Conservation (phyloP, 1,140 invertebrate species). For the Bombus balteatus region DNA sequence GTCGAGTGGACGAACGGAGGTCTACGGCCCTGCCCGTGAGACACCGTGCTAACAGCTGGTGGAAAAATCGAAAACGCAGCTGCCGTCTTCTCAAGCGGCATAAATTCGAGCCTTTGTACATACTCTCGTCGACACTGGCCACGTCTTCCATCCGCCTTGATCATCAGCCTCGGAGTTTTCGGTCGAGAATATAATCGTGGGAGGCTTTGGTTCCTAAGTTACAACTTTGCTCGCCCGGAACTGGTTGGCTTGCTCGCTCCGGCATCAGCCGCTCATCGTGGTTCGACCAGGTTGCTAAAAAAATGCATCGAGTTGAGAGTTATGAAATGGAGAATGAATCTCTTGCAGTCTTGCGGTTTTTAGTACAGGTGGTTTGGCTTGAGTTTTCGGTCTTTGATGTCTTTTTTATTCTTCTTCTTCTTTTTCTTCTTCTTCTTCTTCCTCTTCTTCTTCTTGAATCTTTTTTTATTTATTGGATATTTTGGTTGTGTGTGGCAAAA, state of each 20-base stretch:
- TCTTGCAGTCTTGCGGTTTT: too few relatives aligned
- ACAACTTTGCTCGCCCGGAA: not conserved
- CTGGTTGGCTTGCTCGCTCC: not conserved
- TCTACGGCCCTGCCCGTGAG: conserved; percentile 40
- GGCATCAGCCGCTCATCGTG: not conserved
- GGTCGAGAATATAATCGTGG: conserved; percentile 14
- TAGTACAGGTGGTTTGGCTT: too few relatives aligned
- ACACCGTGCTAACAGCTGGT: conserved; percentile 58
- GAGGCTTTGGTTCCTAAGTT: not conserved
- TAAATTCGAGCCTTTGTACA: conserved; percentile 39
- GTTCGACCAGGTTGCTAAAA: not conserved
- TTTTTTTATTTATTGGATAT: too few relatives aligned
- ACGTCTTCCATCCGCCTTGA: not conserved
- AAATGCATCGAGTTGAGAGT: not conserved
- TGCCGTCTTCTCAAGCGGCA: conserved; percentile 42
- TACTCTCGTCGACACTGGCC: not conserved
- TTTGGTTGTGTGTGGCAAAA: too few relatives aligned
- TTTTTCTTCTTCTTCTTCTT: too few relatives aligned
- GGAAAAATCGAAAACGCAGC: conserved; percentile 68
- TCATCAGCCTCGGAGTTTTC: not conserved
- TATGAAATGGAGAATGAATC: not conserved
- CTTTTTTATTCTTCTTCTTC: not conserved
- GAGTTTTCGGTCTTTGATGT: not conserved
- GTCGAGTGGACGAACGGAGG: conserved; percentile 62
- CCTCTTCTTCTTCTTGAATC: too few relatives aligned